These are phyloP conservation scores for Dryadula phaetusa DNA, from an alignment of 2,888 invertebrate genomes.

Conservation along the genomic window DNA sequence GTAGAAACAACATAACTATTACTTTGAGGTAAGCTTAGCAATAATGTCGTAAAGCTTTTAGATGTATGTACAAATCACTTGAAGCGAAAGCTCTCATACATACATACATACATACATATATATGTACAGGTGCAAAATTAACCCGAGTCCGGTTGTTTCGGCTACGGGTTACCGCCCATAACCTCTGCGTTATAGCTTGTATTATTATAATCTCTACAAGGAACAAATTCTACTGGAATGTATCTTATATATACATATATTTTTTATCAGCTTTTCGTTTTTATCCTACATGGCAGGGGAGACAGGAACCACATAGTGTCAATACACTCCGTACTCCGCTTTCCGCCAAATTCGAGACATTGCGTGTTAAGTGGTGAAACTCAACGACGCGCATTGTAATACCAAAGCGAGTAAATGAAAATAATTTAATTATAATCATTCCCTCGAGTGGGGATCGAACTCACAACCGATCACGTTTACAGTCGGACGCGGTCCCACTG, in stretches of 20 bases:
- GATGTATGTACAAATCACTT: constrained; percentile 18
- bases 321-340: too few species aligned
- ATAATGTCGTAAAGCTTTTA: not conserved
- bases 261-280: too few species aligned
- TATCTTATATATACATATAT: constrained; percentile 34
- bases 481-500: too few species aligned
- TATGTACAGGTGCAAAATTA: constrained; percentile 74
- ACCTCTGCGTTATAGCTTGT: constrained; percentile 73
- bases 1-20: not conserved
- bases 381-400: too few species aligned
- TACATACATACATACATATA: constrained; percentile 34
- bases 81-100: constrained; percentile 18
- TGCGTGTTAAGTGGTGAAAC: too few species aligned
- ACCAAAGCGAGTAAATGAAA: too few species aligned
- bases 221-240: constrained; percentile 51
- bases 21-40: not conserved
- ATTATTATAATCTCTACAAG: constrained; percentile 68
- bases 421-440: too few species aligned
- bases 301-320: too few species aligned
- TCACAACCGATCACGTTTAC: too few species aligned
- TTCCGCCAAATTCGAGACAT: too few species aligned
- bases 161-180: constrained; percentile 65
- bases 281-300: too few species aligned
- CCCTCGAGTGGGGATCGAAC: too few species aligned
- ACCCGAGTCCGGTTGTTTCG: constrained; percentile 68